Conservation (phyloP, 2,113 vertebrate species). For the Aleadryas rufinucha region DNA sequence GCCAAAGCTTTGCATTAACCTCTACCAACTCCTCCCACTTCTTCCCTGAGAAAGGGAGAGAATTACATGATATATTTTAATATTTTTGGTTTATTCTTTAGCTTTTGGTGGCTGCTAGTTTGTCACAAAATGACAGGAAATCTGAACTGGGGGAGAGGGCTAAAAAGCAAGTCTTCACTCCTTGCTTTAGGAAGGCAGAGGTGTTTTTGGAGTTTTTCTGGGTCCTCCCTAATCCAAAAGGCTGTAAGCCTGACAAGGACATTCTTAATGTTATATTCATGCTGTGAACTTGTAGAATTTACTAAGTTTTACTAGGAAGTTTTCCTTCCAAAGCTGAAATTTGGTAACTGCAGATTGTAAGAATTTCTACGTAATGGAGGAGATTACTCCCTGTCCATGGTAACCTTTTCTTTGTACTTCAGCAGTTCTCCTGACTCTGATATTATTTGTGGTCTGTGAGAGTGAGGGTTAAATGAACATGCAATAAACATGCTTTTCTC, state of each 20-base stretch:
- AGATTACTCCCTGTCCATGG: not conserved
- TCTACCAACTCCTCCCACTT: not conserved
- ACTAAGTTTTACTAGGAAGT: not conserved
- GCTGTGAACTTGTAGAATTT: not conserved
- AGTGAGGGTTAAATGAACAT: not conserved
- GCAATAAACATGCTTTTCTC: not conserved
- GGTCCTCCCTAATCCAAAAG: not conserved
- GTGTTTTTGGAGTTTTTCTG: not conserved
- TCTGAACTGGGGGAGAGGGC: not conserved
- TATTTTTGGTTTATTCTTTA: not conserved
- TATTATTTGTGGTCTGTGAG: not conserved
- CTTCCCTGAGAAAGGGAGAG: not conserved
- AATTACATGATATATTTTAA: not conserved
- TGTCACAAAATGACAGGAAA: not conserved
- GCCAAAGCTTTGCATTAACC: not conserved
- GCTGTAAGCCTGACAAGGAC: not conserved
- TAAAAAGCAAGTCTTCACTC: not conserved
- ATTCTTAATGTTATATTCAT: not conserved
- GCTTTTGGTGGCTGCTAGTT: not conserved
- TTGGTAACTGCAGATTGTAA: not conserved
- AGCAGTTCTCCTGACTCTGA: not conserved
- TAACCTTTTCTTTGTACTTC: not conserved
- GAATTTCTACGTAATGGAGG: not conserved
- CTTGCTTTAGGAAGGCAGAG: not conserved
- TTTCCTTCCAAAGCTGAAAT: not conserved